Base-by-base conservation (phyloP, 1,140 invertebrate genomes). In the Myzus persicae region DNA sequence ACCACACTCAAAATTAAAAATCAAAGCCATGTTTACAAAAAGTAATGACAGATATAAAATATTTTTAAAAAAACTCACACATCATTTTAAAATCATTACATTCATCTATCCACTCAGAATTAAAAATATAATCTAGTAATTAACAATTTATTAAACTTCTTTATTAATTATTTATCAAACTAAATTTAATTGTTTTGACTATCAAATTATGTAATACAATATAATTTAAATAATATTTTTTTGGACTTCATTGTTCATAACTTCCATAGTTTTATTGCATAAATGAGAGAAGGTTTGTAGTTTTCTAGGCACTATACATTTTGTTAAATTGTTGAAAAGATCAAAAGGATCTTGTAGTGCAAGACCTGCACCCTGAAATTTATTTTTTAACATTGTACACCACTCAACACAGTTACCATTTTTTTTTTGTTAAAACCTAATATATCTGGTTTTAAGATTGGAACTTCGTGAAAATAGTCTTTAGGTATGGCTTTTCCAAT, bases 271-370 rank as follows among this genome's bases (percentile, higher is more conserved):
- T 59, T 54, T 26, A 11, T 38, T 84, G 7, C 94, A 93, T 81
- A 92, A 89, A 76, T 91, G 59, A 22, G 54, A 84, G 36, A 94
- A 93, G 9, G 0, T 22, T 2, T 38, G 18, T 51, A 94, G 76
- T 31, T 94, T 94, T 44, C 38, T 46, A 18, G 22, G 40, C 31
- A 9, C 36, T 40, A 94, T 93, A 54, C 94, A 95, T 94, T 95
- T 95, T 1, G 95, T 95, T 88, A 95, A 94, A 94, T 96, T 95
- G 93, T 95, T 95, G 54, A 94, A 95, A 46, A 95, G 94, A 94
- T 95, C 95, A 92, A 96, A 95, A 31, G 95, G 95, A 95, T 95
- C 95, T 94, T 96, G 95, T 54, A 96, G 94, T 46, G 81, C 82
- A 76, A 93, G 82, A 46, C 84, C 90, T 44, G 89, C 59, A 94